Base-by-base conservation (phyloP, 2,888 invertebrate genomes). In the Cyclophora albipunctata region DNA sequence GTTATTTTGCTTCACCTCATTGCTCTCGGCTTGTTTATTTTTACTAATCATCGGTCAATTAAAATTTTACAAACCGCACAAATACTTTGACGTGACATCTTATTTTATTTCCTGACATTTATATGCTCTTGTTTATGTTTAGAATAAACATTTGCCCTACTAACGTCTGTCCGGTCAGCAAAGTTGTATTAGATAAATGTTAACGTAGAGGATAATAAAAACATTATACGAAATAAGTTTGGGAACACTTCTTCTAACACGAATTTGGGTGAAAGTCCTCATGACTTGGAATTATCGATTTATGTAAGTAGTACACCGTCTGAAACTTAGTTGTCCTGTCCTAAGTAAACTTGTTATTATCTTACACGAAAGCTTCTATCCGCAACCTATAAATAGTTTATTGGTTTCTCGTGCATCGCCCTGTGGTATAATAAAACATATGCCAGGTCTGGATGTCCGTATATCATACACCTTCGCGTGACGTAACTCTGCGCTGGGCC, bases 321-420 rank as follows among this genome's bases (percentile, higher is more conserved):
- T 20, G 58, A 61, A 65, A 66, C 55, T 64, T 69, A 62, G 63
- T 58, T 63, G 63, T 37, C 37, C 60, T 60, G 59, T 64, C 66
- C 69, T 69, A 67, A 69, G 64, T 64, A 73, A 70, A 74, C 57
- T 57, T 49, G 49, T 56, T 54, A 55, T 60, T 59, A 59, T 54
- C 58, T 60, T 59, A 54, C 62, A 60, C 45, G 49, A 43, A 47
- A 46, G 51, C 48, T 47, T 55, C 46, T 50, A 45, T 5, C 48
- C 50, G 52, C 54, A 48, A 49, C 34, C 48, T 54, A 51, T 58
- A 52, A 54, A 60, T 54, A 54, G 51, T 57, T 54, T 49, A 54
- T 51, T 46, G 48, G 37, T 48, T 20, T 40, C 42, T 41, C 42
- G 40, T 37, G 37, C 37, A 37, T 37, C 5, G 37, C 4, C 37